These are phyloP conservation scores for Pantala flavescens DNA, from an alignment of 1,140 invertebrate species.

Conservation along the genomic window DNA sequence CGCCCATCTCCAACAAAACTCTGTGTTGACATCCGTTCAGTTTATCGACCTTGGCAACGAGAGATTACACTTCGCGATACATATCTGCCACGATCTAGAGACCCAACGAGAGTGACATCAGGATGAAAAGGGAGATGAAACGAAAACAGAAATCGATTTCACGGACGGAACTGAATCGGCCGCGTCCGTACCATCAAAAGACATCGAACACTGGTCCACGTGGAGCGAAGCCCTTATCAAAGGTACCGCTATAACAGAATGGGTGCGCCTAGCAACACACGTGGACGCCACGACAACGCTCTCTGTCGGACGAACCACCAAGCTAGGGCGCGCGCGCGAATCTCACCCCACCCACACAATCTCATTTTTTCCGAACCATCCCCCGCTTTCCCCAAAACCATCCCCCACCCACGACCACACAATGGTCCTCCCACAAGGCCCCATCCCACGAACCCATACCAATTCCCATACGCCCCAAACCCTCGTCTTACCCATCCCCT, in stretches of 20 bases:
- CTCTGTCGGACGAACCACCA: background rate
- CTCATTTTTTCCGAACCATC: background rate
- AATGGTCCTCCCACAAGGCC: background rate
- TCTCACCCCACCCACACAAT: background rate
- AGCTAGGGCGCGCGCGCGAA: background rate
- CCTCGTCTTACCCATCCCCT: background rate
- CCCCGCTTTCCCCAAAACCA: too few relatives aligned
- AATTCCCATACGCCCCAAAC: background rate
- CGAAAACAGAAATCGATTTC: too few relatives aligned
- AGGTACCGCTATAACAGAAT: background rate
- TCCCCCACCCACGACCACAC: background rate
- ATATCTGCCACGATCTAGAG: too few relatives aligned
- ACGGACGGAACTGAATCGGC: too few relatives aligned
- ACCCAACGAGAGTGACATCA: too few relatives aligned
- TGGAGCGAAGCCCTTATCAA: background rate
- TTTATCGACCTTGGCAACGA: too few relatives aligned
- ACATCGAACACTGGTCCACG: background rate
- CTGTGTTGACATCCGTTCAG: too few relatives aligned
- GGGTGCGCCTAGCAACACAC: conserved; percentile 5
- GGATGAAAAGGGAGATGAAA: too few relatives aligned
- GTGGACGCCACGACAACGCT: background rate
- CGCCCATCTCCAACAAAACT: too few relatives aligned
- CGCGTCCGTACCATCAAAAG: too few relatives aligned
- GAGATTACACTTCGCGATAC: too few relatives aligned
- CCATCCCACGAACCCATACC: background rate